Evolutionary conservation across 2,113 vertebrate genomes (phyloP).

Genomic region (Pyrgilauda ruficollis): DNA sequence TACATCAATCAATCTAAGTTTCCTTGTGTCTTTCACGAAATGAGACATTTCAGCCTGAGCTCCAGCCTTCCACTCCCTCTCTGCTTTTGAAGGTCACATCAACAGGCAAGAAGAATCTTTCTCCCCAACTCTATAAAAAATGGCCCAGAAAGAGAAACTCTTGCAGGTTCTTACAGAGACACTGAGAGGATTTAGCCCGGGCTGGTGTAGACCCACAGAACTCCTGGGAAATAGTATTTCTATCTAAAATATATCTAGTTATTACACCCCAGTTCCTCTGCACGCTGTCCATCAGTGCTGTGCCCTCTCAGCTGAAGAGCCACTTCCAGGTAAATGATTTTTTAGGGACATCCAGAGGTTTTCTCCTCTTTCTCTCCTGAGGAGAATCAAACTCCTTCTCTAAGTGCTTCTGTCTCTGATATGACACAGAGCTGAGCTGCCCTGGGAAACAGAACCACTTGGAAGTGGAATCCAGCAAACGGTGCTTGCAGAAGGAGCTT

Average conservation of each 20-base stretch:
- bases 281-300: neutral
- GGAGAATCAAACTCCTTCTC: neutral
- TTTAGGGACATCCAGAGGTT: neutral
- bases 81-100: neutral
- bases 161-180: neutral
- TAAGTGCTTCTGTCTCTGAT: neutral
- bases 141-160: neutral
- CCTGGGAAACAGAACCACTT: neutral
- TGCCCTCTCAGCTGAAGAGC: neutral
- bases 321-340: neutral
- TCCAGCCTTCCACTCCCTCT: neutral
- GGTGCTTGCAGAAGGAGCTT: neutral
- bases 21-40: neutral
- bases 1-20: constrained; percentile 10
- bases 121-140: neutral
- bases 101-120: neutral
- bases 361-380: neutral
- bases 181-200: neutral
- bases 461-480: neutral
- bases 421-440: neutral
- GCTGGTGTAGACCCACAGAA: neutral
- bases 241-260: accelerated
- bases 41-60: neutral
- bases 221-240: neutral
- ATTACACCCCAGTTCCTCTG: neutral